phyloP scores from a whole-genome alignment of 2,113 vertebrate genomes.

The Pygathrix nemaeus region DNA sequence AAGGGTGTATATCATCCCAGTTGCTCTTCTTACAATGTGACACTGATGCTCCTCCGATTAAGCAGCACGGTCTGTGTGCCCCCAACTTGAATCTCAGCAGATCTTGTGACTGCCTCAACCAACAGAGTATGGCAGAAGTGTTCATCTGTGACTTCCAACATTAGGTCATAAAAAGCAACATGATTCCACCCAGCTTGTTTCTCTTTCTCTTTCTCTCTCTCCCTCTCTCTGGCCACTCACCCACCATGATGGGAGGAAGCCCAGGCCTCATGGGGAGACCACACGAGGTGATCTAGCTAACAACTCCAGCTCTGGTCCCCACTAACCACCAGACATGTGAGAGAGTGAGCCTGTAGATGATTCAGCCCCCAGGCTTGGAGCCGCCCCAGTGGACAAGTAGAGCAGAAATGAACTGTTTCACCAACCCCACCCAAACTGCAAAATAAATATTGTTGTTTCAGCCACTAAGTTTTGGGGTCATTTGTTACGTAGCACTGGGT shows the following conservation, averaged over 20 bases:
- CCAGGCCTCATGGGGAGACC: neutral
- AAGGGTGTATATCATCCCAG: neutral
- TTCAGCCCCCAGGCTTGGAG: neutral
- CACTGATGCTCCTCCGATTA: neutral
- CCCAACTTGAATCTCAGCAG: neutral
- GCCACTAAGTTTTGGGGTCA: neutral
- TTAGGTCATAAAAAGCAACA: neutral
- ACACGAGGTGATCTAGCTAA: neutral
- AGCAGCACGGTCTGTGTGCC: neutral
- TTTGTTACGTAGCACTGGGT: neutral
- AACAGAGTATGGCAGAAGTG: neutral
- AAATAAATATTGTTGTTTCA: slow-evolving; percentile 56
- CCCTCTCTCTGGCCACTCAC: neutral
- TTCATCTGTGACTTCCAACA: neutral
- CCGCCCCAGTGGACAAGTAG: neutral
- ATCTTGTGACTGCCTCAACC: neutral
- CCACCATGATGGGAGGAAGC: neutral
- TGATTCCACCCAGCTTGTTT: neutral
- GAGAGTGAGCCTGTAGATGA: neutral
- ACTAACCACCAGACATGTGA: neutral
- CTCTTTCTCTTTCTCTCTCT: neutral
- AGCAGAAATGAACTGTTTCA: slow-evolving; percentile 29
- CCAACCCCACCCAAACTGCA: neutral
- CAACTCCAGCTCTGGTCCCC: neutral
- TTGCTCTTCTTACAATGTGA: neutral